Evolutionary conservation across 2,888 invertebrate species (phyloP), one percentile per base, ranked within the genome.

Genomic region (Cephus spinipes): DNA sequence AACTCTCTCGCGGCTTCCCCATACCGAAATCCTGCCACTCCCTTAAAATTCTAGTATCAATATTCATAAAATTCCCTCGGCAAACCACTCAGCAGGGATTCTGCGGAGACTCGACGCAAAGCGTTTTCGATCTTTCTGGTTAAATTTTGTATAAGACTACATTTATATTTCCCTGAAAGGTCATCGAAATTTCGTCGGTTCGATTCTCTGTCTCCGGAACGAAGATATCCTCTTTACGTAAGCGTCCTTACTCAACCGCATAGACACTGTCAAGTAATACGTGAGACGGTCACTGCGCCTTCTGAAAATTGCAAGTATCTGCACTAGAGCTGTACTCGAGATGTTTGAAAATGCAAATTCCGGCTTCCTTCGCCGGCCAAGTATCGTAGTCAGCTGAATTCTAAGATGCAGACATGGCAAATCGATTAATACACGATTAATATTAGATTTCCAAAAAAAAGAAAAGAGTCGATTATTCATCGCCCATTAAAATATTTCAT

Each of bases 1-100:
- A 55, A 15, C 9, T 55, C 55, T 55, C 55, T 55, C 55, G 55
- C 55, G 23, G 55, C 55, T 55, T 55, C 55, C 23, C 55, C 55
- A 1, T 55, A 23, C 23, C 55, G 23, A 55, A 55, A 55, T 34
- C 73, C 12, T 30, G 73, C 69, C 76, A 73, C 71, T 35, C 76
- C 34, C 15, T 76, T 73, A 73, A 73, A 34, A 69, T 69, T 76
- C 76, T 76, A 34, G 71, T 71, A 76, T 76, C 36, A 76, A 76
- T 76, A 76, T 76, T 76, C 76, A 76, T 76, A 76, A 76, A 73
- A 76, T 76, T 74, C 34, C 34, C n/a, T 35, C 15, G 33, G 32
- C 32, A 73, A 69, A 76, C 71, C 71, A 76, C 76, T 69, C 71
- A 73, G 71, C 36, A 32, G 33, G 33, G 71, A 71, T 71, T 23